Conservation (phyloP, 2,797 vertebrate genomes). For the Borostomias antarcticus region DNA sequence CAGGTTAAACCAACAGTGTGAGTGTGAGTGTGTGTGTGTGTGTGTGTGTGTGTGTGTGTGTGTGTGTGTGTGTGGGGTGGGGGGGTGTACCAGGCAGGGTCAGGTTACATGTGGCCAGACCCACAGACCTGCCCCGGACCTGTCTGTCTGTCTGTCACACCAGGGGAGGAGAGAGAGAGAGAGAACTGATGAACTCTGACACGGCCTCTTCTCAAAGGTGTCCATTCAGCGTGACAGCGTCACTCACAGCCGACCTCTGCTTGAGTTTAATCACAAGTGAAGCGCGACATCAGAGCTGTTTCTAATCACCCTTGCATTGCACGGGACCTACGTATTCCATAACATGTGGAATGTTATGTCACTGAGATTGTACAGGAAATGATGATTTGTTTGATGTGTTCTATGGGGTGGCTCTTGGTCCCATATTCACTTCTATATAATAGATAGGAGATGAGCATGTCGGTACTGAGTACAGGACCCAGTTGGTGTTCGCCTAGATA, state of each 20-base stretch:
- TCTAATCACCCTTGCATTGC: conserved; percentile 9
- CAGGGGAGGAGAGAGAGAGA: conserved; percentile 22
- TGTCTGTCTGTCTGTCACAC: conserved; percentile 55
- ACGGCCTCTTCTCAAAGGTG: conserved; percentile 39
- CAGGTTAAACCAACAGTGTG: conserved; percentile 76
- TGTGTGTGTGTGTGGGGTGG: conserved; percentile 60
- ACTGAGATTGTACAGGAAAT: too few relatives aligned
- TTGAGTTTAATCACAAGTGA: conserved; percentile 38
- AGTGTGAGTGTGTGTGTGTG: conserved; percentile 40
- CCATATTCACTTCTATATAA: neutral
- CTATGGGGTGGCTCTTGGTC: neutral
- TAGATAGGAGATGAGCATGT: too few relatives aligned
- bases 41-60: neutral
- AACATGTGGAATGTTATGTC: neutral
- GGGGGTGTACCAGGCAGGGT: conserved; percentile 40
- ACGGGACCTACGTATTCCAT: neutral
- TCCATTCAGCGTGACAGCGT: conserved; percentile 39
- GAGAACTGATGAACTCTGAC: conserved; percentile 55
- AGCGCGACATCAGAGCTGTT: conserved; percentile 25
- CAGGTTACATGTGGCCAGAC: conserved; percentile 58
- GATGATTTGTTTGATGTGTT: too few relatives aligned
- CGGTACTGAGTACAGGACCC: too few relatives aligned
- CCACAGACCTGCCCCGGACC: conserved; percentile 57
- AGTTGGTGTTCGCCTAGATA: too few relatives aligned
- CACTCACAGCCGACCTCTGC: conserved; percentile 27